Conservation (phyloP, 2,113 vertebrate species). For the Macrotis lagotis region DNA sequence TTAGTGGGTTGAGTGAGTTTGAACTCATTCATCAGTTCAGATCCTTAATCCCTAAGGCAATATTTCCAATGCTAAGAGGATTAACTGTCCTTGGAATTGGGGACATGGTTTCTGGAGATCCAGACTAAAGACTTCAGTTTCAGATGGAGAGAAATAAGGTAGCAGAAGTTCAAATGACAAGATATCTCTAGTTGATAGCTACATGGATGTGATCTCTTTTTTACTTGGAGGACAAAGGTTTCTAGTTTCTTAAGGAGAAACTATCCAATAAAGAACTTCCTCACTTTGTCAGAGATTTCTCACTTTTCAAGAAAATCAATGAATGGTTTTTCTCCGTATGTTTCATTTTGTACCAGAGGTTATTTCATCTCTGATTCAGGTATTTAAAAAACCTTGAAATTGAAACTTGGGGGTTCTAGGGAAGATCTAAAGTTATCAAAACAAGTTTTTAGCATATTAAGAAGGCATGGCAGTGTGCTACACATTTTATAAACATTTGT, state of each 20-base stretch:
- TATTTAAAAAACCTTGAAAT: neutral
- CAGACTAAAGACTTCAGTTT: too few species aligned
- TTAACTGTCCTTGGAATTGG: too few species aligned
- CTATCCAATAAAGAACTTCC: neutral
- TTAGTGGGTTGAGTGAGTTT: neutral
- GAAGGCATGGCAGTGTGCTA: neutral
- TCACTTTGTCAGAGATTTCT: neutral
- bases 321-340: neutral
- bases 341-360: neutral
- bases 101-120: too few species aligned
- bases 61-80: too few species aligned
- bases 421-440: neutral
- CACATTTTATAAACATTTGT: constrained; percentile 46
- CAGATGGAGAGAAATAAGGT: too few species aligned
- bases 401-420: neutral
- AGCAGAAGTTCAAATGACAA: too few species aligned
- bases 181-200: too few species aligned
- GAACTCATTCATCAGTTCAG: too few species aligned
- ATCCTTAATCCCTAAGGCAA: too few species aligned
- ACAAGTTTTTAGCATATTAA: neutral
- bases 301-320: neutral
- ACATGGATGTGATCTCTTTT: too few species aligned
- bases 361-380: neutral
- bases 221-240: too few species aligned
- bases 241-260: neutral